phyloP scores from a whole-genome alignment of 2,797 vertebrate species.

The Aselliscus stoliczkanus region DNA sequence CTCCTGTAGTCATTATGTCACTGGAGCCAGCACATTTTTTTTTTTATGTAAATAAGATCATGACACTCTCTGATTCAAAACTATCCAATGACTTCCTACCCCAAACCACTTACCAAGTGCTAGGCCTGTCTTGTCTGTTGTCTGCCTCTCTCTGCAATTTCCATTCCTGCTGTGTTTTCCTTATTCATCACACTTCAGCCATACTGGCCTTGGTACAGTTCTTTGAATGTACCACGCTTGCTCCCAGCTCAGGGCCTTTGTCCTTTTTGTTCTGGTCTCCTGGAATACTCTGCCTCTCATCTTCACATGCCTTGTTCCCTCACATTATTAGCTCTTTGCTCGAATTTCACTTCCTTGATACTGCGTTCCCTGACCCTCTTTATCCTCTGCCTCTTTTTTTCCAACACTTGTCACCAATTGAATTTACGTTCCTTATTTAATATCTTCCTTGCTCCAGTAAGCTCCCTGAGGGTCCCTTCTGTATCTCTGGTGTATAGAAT shows the following conservation, averaged over 20 bases:
- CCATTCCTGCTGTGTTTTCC: neutral
- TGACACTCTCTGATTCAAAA: neutral
- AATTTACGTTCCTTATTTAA: neutral
- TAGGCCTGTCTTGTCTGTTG: neutral
- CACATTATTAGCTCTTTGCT: neutral
- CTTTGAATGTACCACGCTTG: neutral
- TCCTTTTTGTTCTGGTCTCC: neutral
- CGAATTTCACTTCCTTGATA: neutral
- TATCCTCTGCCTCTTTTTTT: neutral
- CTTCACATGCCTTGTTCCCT: neutral
- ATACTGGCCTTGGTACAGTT: neutral
- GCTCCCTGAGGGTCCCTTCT: neutral
- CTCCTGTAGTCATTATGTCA: neutral
- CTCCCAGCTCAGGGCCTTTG: neutral
- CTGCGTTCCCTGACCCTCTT: neutral
- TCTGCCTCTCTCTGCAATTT: neutral
- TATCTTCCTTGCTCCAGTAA: neutral
- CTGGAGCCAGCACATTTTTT: neutral
- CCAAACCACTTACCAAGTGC: neutral
- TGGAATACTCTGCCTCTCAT: neutral
- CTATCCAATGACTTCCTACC: neutral
- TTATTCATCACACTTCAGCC: neutral
- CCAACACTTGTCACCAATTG: neutral
- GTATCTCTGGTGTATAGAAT: neutral
- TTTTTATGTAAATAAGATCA: neutral